Percentiles rank a stretch among this genome's conserved stretches.
These are phyloP conservation scores for Hozukius guyotensis DNA, from an alignment of 2,797 vertebrate genomes.

Conservation along the genomic window DNA sequence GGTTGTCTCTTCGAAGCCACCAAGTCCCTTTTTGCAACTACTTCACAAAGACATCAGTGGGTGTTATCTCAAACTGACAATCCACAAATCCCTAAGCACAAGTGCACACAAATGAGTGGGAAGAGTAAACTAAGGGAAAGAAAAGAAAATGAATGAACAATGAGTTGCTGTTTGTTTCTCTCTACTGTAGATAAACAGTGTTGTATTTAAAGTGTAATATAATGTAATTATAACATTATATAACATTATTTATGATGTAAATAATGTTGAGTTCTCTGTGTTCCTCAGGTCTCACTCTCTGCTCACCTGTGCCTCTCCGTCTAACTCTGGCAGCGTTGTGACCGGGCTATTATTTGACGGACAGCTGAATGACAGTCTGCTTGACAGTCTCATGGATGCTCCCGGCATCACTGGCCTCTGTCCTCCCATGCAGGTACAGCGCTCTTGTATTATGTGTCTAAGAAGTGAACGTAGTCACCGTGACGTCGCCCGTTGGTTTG, in stretches of 20 bases:
- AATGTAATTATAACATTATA: too few species aligned
- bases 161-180: not conserved
- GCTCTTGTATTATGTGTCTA: not conserved
- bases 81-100: not conserved
- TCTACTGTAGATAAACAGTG: not conserved
- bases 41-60: not conserved
- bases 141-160: not conserved
- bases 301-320: conserved; percentile 84
- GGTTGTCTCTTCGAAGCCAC: not conserved
- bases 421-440: conserved; percentile 91
- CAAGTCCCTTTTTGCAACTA: not conserved
- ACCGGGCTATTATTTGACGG: conserved; percentile 83
- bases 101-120: not conserved
- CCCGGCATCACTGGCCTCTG: conserved; percentile 88
- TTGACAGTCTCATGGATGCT: conserved; percentile 88
- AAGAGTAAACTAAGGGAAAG: not conserved
- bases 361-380: conserved; percentile 85
- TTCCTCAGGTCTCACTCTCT: conserved; percentile 91
- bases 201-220: not conserved
- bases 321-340: conserved; percentile 67
- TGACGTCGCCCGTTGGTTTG: not conserved
- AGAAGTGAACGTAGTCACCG: not conserved
- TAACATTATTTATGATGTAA: not conserved
- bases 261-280: not conserved
- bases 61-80: not conserved